Percentiles rank a stretch among this genome's conserved stretches.
Evolutionary conservation across 2,888 invertebrate species (phyloP).

Genomic region (Drosophila tripunctata): DNA sequence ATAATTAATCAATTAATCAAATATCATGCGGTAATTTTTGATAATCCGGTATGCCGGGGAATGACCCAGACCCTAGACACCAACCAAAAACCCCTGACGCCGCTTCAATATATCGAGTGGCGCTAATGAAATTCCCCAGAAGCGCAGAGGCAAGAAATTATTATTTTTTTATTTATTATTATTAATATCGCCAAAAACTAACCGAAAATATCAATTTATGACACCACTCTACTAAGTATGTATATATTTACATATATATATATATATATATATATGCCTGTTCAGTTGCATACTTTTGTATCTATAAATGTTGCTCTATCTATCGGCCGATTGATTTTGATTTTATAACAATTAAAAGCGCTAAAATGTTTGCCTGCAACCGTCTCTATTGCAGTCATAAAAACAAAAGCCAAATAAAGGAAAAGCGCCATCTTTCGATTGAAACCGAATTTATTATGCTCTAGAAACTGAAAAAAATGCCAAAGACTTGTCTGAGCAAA

Average conservation of each 20-base stretch:
- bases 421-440: neutral
- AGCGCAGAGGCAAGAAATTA: constrained; percentile 30
- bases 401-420: constrained; percentile 4
- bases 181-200: constrained; percentile 23
- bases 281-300: neutral
- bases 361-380: constrained; percentile 71
- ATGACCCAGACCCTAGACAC: constrained; percentile 40
- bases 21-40: constrained; percentile 51
- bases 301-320: neutral
- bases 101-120: constrained; percentile 2
- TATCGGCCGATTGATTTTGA: constrained; percentile 10
- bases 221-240: constrained; percentile 17
- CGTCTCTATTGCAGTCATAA: constrained; percentile 40
- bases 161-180: constrained; percentile 6
- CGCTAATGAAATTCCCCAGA: constrained; percentile 46
- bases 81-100: neutral
- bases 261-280: neutral
- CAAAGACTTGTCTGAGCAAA: too few species aligned
- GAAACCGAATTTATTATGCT: constrained; percentile 12
- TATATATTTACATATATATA: constrained; percentile 26
- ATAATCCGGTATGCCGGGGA: constrained; percentile 39
- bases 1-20: constrained; percentile 22
- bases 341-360: constrained; percentile 64
- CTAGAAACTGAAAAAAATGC: neutral
- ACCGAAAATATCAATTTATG: constrained; percentile 3